Conservation (phyloP, 2,888 invertebrate species). For the Polyommatus icarus region DNA sequence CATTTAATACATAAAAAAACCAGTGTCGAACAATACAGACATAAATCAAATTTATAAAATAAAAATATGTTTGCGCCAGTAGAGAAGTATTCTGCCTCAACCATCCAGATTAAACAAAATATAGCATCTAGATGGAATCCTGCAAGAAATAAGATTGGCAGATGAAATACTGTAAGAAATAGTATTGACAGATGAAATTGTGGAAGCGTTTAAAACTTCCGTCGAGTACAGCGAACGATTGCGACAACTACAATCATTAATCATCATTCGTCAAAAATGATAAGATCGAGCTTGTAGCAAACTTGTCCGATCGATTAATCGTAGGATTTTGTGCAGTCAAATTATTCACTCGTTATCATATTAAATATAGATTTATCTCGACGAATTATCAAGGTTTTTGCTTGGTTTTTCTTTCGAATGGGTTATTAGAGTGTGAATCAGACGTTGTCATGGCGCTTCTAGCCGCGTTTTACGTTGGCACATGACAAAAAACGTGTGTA, state of each 20-base stretch:
- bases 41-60: no score
- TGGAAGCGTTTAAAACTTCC: slow-evolving; percentile 12
- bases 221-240: neutral
- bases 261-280: slow-evolving; percentile 24
- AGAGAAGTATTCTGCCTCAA: no score
- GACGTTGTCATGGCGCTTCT: neutral
- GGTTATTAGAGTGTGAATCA: neutral
- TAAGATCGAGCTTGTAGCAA: slow-evolving; percentile 9
- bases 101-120: no score
- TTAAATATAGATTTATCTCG: slow-evolving; percentile 6
- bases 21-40: no score
- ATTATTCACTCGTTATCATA: slow-evolving; percentile 21
- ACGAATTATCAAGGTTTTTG: neutral
- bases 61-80: no score
- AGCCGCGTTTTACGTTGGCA: neutral
- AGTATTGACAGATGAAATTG: neutral
- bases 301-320: slow-evolving; percentile 14
- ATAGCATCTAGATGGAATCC: no score
- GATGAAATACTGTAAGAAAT: neutral
- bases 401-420: neutral
- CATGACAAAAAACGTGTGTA: no score
- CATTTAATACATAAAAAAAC: no score
- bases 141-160: neutral
- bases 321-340: slow-evolving; percentile 5
- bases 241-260: slow-evolving; percentile 6